Evolutionary conservation across 1,140 invertebrate species (phyloP).

Genomic region (Rhopalosiphum padi): DNA sequence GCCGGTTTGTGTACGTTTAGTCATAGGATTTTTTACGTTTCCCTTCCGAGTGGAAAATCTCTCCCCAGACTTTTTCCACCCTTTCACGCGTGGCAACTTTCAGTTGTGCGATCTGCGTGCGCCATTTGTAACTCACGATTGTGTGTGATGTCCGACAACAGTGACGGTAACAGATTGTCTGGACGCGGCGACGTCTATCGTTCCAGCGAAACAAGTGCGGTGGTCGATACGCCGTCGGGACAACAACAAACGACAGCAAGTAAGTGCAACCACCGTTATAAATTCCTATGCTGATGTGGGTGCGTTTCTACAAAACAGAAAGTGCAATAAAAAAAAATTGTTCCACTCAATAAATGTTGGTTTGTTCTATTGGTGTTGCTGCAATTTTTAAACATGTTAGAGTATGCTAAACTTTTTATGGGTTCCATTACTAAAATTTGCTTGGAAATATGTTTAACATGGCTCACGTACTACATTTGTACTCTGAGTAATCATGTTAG

Average conservation of each 20-base stretch:
- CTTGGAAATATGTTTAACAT: no score
- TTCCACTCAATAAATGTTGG: no score
- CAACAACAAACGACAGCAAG: background rate
- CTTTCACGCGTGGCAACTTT: background rate
- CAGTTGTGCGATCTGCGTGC: background rate
- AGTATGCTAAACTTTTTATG: background rate
- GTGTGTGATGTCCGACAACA: conserved; percentile 6
- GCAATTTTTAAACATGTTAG: background rate
- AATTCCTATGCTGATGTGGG: background rate
- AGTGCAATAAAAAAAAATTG: no score
- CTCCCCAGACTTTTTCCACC: background rate
- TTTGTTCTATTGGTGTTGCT: background rate
- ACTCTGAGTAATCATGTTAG: background rate
- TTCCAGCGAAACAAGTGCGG: background rate
- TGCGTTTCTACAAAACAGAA: no score
- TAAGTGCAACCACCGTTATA: background rate
- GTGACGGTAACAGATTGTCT: background rate
- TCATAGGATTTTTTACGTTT: background rate
- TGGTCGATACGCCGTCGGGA: background rate
- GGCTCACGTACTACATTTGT: no score
- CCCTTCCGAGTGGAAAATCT: background rate
- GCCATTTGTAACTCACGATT: background rate
- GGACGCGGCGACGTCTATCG: background rate
- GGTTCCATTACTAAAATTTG: background rate
- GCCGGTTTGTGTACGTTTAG: background rate